Evolutionary conservation across 2,888 invertebrate genomes (phyloP).

Genomic region (Blera fallax): DNA sequence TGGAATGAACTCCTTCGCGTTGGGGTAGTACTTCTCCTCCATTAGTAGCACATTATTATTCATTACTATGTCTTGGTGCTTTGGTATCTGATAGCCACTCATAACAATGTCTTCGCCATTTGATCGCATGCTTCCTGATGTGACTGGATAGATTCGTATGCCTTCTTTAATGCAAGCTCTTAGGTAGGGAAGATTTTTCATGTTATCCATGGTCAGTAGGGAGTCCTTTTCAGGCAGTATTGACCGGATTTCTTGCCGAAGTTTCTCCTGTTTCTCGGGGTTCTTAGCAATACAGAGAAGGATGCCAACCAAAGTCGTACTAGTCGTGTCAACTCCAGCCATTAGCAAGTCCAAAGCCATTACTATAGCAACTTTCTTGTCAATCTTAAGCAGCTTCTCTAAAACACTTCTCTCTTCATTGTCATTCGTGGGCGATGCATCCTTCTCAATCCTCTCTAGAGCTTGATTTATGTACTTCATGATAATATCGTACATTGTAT

Average conservation of each 20-base stretch:
- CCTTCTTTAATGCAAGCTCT: constrained; percentile 88
- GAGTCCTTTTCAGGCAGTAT: constrained; percentile 79
- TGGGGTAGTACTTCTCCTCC: constrained; percentile 84
- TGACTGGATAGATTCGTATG: constrained; percentile 84
- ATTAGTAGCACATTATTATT: constrained; percentile 86
- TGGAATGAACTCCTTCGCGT: constrained; percentile 86
- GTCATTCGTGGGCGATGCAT: not conserved
- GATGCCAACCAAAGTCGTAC: constrained; percentile 83
- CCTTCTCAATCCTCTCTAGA: constrained; percentile 75
- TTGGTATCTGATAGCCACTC: constrained; percentile 86
- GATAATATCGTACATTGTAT: constrained; percentile 75
- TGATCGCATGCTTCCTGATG: constrained; percentile 83
- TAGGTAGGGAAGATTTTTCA: constrained; percentile 83
- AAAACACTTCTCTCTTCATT: constrained; percentile 84
- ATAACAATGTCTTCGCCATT: constrained; percentile 83
- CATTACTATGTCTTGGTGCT: constrained; percentile 87
- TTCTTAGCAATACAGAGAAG: constrained; percentile 86
- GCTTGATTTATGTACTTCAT: constrained; percentile 79
- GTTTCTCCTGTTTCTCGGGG: constrained; percentile 84
- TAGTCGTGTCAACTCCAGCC: constrained; percentile 87
- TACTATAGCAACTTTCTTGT: constrained; percentile 85
- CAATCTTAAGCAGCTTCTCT: constrained; percentile 85
- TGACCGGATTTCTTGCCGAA: constrained; percentile 84
- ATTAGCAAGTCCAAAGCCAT: constrained; percentile 88
- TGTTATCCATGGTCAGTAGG: constrained; percentile 79